Base-by-base conservation (phyloP, 2,113 vertebrate species). In the Mus spicilegus region DNA sequence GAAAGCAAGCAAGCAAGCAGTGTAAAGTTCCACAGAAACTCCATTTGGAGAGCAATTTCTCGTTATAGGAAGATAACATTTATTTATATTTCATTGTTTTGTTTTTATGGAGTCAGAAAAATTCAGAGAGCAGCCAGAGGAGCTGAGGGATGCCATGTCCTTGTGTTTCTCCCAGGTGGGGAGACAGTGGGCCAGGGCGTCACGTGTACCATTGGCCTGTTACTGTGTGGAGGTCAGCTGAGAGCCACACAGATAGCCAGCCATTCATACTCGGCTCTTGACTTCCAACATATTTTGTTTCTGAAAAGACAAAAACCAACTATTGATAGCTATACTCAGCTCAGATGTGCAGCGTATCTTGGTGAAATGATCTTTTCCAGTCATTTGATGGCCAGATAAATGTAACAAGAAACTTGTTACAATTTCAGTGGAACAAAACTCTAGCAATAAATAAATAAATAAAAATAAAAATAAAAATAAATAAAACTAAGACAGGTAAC, bases 281-380 rank as follows among this genome's bases (percentile, higher is more conserved):
- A 96, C 88, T 92, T 92, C 88, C 90, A 95, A 67, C 85, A 77
- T 89, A 72, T 94, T 96, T 93, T 92, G 72, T 76, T 95, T 92
- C 67, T 88, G 65, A 77, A 96, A 95, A 96, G 92, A 95, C 51
- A 87, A 92, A 96, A 93, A n/a, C 4, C 87, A 92, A 78, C 96
- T 81, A 88, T 77, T 73, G 88, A 95, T 82, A 78, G 61, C 65
- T 51, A 42, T 67, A 24, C 87, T 39, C 88, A 92, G 84, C 92
- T 96, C 73, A 91, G 78, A 84, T 89, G 61, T 20, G 5, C 7
- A 7, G 54, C 72, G 36, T 89, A 4, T 91, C 87, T 84, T 65
- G 42, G 84, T 54, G 24, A 78, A 94, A 77, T 86, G 58, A 90
- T 95, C 90, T 92, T 95, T 96, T 89, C n/a, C 39, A 96, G 51